phyloP scores from a whole-genome alignment of 1,140 invertebrate genomes.

The Rhopalosiphum padi region DNA sequence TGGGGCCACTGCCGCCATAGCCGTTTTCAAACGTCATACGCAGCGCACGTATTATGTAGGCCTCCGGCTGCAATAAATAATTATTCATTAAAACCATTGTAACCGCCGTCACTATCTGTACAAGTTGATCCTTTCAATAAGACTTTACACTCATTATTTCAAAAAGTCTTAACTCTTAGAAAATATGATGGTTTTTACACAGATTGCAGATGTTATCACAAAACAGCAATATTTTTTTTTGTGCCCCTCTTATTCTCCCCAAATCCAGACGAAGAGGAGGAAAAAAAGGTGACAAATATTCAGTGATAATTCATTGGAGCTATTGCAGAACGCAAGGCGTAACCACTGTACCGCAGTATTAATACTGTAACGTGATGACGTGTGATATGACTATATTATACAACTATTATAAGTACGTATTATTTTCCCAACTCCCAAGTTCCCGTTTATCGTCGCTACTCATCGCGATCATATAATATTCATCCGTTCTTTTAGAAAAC shows the following conservation, averaged over 20 bases:
- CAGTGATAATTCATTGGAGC: too few relatives aligned
- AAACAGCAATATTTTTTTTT: neutral
- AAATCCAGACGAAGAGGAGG: too few relatives aligned
- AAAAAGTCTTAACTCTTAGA: neutral
- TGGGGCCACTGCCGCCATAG: neutral
- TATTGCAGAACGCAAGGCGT: too few relatives aligned
- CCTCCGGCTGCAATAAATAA: neutral
- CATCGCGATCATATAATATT: neutral
- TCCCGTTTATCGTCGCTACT: neutral
- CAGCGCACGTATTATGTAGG: neutral
- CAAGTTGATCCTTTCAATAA: neutral
- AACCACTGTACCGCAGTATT: too few relatives aligned
- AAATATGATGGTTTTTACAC: neutral
- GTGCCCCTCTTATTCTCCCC: too few relatives aligned
- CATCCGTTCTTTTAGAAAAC: neutral
- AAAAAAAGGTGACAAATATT: too few relatives aligned
- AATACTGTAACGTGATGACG: too few relatives aligned
- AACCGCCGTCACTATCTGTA: neutral
- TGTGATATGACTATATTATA: too few relatives aligned
- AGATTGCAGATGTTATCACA: neutral
- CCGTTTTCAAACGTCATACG: neutral
- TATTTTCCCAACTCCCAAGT: neutral
- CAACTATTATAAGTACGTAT: neutral
- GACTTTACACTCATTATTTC: neutral
- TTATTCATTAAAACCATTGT: constrained; percentile 11